phyloP scores from a whole-genome alignment of 2,113 vertebrate species.

The Regulus satrapa region DNA sequence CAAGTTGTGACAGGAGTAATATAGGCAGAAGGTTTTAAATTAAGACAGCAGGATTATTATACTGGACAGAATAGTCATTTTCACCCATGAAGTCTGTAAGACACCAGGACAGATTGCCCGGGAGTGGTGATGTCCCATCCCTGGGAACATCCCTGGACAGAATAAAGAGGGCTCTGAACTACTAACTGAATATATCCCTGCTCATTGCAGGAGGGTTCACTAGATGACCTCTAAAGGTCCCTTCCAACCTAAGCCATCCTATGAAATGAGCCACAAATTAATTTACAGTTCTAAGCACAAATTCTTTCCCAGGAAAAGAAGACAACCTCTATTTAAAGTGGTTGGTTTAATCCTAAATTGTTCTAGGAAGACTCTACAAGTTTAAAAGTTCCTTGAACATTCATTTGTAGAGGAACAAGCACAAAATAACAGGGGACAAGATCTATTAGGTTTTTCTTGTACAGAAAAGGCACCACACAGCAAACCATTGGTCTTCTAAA shows the following conservation, averaged over 20 bases:
- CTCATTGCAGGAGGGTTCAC: no score
- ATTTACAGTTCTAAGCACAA: neutral
- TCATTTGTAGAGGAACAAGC: neutral
- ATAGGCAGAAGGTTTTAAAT: neutral
- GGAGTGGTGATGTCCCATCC: neutral
- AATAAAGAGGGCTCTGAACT: neutral
- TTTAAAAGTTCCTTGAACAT: neutral
- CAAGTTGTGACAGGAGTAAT: neutral
- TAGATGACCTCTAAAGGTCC: neutral
- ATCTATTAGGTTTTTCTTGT: neutral
- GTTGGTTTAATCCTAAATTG: neutral
- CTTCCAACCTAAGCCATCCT: neutral
- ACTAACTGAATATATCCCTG: no score
- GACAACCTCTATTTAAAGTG: neutral
- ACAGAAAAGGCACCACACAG: neutral
- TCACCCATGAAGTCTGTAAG: neutral
- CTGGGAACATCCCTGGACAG: neutral
- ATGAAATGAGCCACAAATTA: neutral
- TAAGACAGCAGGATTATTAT: neutral
- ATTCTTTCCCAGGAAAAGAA: neutral
- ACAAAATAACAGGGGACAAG: neutral
- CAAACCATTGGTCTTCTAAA: neutral
- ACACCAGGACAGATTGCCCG: neutral
- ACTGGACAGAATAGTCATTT: neutral
- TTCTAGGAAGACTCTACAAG: neutral